Base-by-base conservation (phyloP, 2,888 invertebrate genomes). In the Neoascia interrupta region DNA sequence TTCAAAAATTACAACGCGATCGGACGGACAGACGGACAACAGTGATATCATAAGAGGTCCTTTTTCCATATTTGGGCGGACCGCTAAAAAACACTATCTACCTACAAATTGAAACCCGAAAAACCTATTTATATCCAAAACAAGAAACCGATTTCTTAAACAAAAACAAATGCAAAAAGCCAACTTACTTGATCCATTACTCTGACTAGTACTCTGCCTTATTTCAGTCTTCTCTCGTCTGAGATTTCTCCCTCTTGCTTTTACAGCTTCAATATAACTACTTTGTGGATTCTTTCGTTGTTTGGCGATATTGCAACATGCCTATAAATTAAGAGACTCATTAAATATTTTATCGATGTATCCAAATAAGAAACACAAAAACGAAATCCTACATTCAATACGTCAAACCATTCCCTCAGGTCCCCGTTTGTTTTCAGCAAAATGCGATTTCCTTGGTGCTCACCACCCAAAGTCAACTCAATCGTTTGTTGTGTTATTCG, bases 331-430 rank as follows among this genome's bases (percentile, higher is more conserved):
- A 36, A 56, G 10, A 8, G 39, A 3, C 34, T 70, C 31, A 53
- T 41, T 54, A 41, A 58, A 36, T 53, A 64, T 72, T 70, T 64
- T 39, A 53, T 5, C 15, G 3, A 41, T 37, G 56, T 51, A 37
- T 23, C 6, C 21, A 45, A 36, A 49, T 19, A 23, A 31, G 2
- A n/a, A n/a, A n/a, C n/a, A n/a, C n/a, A n/a, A n/a, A n/a, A n/a
- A n/a, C n/a, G n/a, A n/a, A n/a, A n/a, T n/a, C n/a, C n/a, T n/a
- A 79, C 79, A 51, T 79, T 79, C 56, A 79, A 31, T 39, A 61
- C 61, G 31, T 73, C 79, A 39, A 79, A 79, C 79, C 79, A 79
- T 79, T 73, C 79, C n/a, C 79, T 54, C 10, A 79, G 56, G 68
- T 79, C 56, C 10, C 60, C 73, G 45, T 68, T 79, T 6, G 79